phyloP scores from a whole-genome alignment of 2,113 vertebrate species.

The Xyrauchen texanus region DNA sequence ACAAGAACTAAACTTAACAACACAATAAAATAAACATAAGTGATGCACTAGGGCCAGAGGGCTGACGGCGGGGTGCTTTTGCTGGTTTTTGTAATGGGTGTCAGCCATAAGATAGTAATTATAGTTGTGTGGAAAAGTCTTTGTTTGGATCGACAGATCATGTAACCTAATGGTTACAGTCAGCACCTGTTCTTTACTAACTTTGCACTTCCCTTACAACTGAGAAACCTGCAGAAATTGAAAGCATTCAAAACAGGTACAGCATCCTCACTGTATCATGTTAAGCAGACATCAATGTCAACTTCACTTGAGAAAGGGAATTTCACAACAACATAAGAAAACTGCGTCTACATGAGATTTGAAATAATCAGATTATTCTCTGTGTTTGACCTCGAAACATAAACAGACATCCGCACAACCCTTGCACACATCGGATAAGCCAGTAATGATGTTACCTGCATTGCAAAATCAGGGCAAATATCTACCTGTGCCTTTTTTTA shows the following conservation, averaged over 20 bases:
- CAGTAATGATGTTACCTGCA: no score
- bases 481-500: no score
- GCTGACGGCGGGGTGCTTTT: slow-evolving; percentile 13
- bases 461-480: no score
- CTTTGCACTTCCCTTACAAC: slow-evolving; percentile 16
- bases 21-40: no score
- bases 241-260: slow-evolving; percentile 13
- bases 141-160: background rate
- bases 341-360: no score
- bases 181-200: slow-evolving; percentile 4
- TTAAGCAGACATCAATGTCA: background rate
- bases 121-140: background rate
- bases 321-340: background rate
- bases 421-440: no score
- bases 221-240: slow-evolving; percentile 49
- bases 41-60: no score
- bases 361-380: no score
- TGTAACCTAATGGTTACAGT: slow-evolving; percentile 1
- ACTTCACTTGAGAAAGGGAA: background rate
- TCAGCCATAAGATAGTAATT: slow-evolving; percentile 8
- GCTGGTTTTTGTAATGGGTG: slow-evolving; percentile 5
- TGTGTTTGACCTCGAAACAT: no score
- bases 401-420: no score
- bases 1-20: background rate
- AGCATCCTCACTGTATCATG: background rate